A percentile compares a stretch with the other conserved stretches of the same genome.
phyloP scores from a whole-genome alignment of 2,113 vertebrate genomes.

The Camelus bactrianus region DNA sequence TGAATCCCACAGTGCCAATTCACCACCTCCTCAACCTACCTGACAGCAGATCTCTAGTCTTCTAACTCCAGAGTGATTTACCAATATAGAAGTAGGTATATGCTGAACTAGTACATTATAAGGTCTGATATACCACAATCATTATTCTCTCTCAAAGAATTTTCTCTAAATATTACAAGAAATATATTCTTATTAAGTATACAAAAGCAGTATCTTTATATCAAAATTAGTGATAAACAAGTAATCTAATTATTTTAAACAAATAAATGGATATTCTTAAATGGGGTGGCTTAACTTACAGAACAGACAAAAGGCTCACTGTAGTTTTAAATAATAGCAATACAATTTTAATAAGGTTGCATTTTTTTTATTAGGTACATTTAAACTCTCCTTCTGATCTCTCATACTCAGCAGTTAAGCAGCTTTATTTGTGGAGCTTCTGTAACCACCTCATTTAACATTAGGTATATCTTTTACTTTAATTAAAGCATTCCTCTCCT shows the following conservation, averaged over 20 bases:
- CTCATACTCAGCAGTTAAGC: constrained; percentile 76
- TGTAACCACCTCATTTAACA: constrained; percentile 86
- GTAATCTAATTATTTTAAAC: constrained; percentile 48
- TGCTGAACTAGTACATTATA: not conserved
- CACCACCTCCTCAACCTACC: not conserved
- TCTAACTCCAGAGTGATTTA: not conserved
- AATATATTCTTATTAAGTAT: not conserved
- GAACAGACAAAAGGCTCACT: constrained; percentile 71
- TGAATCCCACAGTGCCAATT: not conserved
- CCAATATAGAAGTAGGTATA: not conserved
- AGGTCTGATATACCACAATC: not conserved
- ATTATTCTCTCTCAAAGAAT: constrained; percentile 22
- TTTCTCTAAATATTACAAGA: constrained; percentile 48
- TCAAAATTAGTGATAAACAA: constrained; percentile 24
- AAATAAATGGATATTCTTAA: constrained; percentile 80
- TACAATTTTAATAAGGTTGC: constrained; percentile 73
- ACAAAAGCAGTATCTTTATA: not conserved
- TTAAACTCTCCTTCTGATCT: constrained; percentile 80
- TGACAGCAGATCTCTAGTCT: not conserved
- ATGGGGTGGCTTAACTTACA: constrained; percentile 79
- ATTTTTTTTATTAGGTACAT: constrained; percentile 72
- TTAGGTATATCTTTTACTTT: constrained; percentile 85
- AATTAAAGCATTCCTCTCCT: constrained; percentile 83
- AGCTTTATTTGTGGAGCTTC: constrained; percentile 65
- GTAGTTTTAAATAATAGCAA: constrained; percentile 74